Base-by-base conservation (phyloP, 2,888 invertebrate genomes). In the Drosophila lutescens region DNA sequence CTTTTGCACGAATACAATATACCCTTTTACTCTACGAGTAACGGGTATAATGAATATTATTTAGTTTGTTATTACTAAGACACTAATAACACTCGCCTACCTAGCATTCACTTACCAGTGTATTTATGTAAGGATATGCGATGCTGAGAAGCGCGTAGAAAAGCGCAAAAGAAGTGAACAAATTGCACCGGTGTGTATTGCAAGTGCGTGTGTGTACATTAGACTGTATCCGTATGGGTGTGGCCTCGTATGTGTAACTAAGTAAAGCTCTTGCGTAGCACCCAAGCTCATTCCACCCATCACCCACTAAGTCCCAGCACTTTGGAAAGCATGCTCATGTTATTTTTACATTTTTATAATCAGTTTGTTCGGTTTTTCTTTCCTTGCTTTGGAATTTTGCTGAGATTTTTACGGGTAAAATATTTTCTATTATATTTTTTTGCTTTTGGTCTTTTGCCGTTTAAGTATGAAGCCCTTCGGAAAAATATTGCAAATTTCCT, bases 91-190 rank as follows among this genome's bases (percentile, higher is more conserved):
- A 20, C 0, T 20, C 2, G 20, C 4, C 20, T 20, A 3, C 20
- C 3, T 20, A 6, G 5, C 5, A 23, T 38, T 60, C 32, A 12
- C 2, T 5, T 36, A n/a, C 9, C 8, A 50, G 62, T 63, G 62
- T 30, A 50, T 7, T 38, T 43, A 38, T 51, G 55, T 44, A 65
- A 53, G 73, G 55, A 60, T 58, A n/a, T 40, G 59, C 49, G 15
- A 36, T 17, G 43, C 49, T 63, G 56, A 63, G 62, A 57, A 59
- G 54, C 78, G 80, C 76, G 61, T 62, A 46, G 67, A 86, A 81
- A 83, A 68, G 86, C 78, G 76, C 78, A 81, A 67, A 62, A 56
- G 65, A 84, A 73, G 69, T 77, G 84, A 74, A 74, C 86, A 88
- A 80, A 80, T 79, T 79, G 67, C 70, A 56, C 50, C 44, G 38